Base-by-base conservation (phyloP, 2,888 invertebrate species). In the Andrena fulva region DNA sequence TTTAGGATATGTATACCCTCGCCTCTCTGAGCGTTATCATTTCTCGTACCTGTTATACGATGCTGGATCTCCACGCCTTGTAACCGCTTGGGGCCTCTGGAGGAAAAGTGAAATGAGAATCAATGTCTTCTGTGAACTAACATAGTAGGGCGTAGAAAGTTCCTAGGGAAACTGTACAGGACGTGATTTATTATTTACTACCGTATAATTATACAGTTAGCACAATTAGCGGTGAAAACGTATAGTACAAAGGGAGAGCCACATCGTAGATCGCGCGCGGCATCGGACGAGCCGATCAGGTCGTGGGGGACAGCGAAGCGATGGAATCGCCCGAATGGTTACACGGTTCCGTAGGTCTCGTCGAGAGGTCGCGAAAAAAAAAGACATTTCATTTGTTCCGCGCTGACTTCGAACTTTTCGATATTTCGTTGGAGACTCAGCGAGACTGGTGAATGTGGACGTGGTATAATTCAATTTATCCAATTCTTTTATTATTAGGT, bases 71-170 rank as follows among this genome's bases (percentile, higher is more conserved):
- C 81, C 77, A 74, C 79, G 84, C 68, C 82, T 85, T 72, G 35
- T 77, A 78, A 74, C 70, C 70, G 84, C 84, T 84, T 87, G 63
- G 70, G 85, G 50, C 76, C 67, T 73, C 63, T 63, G 60, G 54
- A 86, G 72, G 16, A 42, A 42, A 42, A 27, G 56, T 24, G 27
- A 56, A 56, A 56, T 12, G 77, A 85, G 42, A 86, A 87, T 87
- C 85, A 75, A 87, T 87, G 83, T 87, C 82, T 84, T 86, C 88
- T 85, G 77, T 77, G 80, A 87, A 77, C 74, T 80, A 78, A 80
- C 63, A 63, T 87, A 87, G 84, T 77, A 68, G 72, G 63, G 76
- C 66, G 86, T 87, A 87, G 87, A 77, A 87, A 87, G 87, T 87
- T 87, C 88, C 88, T 88, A 88, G 88, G 63, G 68, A 72, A 62